Base-by-base conservation (phyloP, 1,140 invertebrate genomes). In the Phenacoccus solenopsis region DNA sequence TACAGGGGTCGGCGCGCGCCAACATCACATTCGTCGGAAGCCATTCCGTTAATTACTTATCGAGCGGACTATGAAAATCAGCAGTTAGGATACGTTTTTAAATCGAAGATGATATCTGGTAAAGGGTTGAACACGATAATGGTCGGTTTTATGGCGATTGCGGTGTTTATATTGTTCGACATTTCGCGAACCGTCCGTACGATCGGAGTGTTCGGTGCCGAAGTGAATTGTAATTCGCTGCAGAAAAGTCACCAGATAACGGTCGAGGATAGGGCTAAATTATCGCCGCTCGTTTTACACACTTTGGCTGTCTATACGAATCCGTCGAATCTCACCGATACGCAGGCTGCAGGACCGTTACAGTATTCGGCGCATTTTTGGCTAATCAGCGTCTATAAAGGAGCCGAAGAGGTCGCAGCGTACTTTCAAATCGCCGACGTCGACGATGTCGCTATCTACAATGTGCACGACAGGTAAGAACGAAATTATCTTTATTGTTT, bases 361-460 rank as follows among this genome's bases (percentile, higher is more conserved):
- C 64, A 13, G 9, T 74, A 74, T 68, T 68, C 74, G 10, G 72
- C 73, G 10, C 73, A 74, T 68, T 74, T 74, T 70, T 74, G 74
- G 74, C 69, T 74, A 49, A 74, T 74, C 30, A 73, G 70, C 24
- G 73, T 74, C 9, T 74, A 73, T 70, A 74, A 74, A 59, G 73
- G 73, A 7, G 67, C 74, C 13, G 38, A 69, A 22, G 30, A 67
- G n/a, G 27, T 74, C 25, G 72, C 74, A 9, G 30, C 24, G 16
- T 68, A 69, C 30, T 70, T 73, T 27, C 22, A 38, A 21, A 69
- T 71, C n/a, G 20, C 49, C 3, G 69, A 68, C 16, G 22, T 59
- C 10, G 71, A 70, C 1, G 69, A 68, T 25, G 64, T 70, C 22
- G 73, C 71, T 16, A 71, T 73, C 7, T 71, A 71, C 56, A 72